These are phyloP conservation scores for Diprion similis DNA, from an alignment of 1,140 invertebrate species.

Conservation along the genomic window DNA sequence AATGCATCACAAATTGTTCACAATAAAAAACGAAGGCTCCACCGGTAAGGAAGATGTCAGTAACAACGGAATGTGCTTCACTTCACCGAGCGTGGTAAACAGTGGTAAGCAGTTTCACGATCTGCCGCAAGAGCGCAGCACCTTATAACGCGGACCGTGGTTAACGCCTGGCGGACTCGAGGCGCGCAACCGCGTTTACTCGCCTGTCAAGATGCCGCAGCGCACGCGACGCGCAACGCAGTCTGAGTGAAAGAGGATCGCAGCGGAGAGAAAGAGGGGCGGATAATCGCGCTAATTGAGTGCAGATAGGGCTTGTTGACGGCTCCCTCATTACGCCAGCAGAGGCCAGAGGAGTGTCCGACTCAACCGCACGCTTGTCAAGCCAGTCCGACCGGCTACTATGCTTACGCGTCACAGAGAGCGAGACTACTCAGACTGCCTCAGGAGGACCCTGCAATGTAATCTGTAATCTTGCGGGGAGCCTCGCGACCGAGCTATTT, in stretches of 20 bases:
- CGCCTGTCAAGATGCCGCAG: background rate
- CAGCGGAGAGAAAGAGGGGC: slow-evolving; percentile 28
- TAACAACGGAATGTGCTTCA: background rate
- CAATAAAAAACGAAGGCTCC: too few species aligned
- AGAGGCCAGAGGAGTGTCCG: background rate
- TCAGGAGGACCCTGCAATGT: background rate
- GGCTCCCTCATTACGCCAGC: slow-evolving; percentile 47
- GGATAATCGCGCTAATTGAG: slow-evolving; percentile 51
- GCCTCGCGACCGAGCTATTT: background rate
- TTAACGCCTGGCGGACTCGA: background rate
- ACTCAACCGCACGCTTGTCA: slow-evolving; percentile 13
- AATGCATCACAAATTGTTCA: too few species aligned
- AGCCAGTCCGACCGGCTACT: slow-evolving; percentile 6
- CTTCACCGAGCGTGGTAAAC: background rate
- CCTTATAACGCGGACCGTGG: background rate
- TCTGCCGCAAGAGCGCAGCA: background rate
- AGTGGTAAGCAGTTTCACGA: background rate
- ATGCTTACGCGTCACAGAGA: background rate
- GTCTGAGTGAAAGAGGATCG: background rate
- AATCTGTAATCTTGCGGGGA: background rate
- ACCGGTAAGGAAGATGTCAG: background rate
- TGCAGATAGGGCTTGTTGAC: slow-evolving; percentile 51
- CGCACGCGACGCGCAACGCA: background rate
- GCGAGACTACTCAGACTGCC: background rate
- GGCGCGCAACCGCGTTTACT: background rate